phyloP scores from a whole-genome alignment of 2,888 invertebrate species.

The Acanthosepion pharaonis region DNA sequence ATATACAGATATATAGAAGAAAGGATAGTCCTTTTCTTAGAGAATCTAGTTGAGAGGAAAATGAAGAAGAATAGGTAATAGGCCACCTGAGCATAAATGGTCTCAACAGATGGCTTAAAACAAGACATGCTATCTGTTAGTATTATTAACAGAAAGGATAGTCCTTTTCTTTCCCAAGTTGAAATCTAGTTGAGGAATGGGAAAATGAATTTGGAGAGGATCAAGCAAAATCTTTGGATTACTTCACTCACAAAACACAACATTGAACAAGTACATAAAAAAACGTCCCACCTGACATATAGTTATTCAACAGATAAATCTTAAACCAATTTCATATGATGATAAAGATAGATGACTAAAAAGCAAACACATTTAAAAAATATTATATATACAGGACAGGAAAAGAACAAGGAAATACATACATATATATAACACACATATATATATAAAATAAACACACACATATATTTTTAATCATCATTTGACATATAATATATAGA shows the following conservation, averaged over 20 bases:
- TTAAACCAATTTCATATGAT: neutral
- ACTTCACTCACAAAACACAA: no score
- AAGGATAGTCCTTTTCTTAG: no score
- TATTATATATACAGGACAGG: neutral
- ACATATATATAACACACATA: no score
- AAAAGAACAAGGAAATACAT: no score
- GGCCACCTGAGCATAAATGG: neutral
- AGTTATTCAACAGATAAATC: neutral
- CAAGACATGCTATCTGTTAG: neutral
- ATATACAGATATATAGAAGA: no score
- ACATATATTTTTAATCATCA: conserved; percentile 16
- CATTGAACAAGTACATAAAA: no score
- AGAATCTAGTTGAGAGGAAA: no score
- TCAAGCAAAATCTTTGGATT: neutral
- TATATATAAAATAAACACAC: no score
- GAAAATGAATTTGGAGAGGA: neutral
- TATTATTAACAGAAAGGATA: neutral
- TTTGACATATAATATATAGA: neutral
- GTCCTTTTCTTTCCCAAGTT: neutral
- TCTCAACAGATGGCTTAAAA: no score
- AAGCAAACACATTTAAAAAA: neutral
- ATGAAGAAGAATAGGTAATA: no score
- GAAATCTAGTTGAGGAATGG: neutral
- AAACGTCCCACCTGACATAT: neutral
- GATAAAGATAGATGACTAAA: neutral